Conservation (phyloP, 2,113 vertebrate species). For the Eleginops maclovinus region DNA sequence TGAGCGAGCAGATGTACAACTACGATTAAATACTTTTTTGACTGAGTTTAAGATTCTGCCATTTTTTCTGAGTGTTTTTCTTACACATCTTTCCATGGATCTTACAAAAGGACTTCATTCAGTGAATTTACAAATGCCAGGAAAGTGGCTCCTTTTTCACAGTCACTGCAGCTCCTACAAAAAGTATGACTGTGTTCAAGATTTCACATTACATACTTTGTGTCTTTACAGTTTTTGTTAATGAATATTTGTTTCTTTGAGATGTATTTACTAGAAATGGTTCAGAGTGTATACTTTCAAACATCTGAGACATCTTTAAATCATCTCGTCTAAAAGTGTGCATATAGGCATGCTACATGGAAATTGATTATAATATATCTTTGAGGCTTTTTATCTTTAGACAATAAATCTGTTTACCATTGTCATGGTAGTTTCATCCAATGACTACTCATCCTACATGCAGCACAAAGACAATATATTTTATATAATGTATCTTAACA, state of each 20-base stretch:
- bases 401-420: background rate
- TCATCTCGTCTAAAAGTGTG: background rate
- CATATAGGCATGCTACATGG: background rate
- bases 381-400: background rate
- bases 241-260: background rate
- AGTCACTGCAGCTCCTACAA: conserved; percentile 11
- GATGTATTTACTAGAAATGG: background rate
- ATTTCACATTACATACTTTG: background rate
- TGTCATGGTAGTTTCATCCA: background rate
- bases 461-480: conserved; percentile 2
- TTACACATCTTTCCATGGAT: too few relatives aligned
- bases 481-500: conserved; percentile 22
- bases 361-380: background rate
- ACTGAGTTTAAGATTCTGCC: background rate
- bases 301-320: background rate
- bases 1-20: background rate
- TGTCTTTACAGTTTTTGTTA: background rate
- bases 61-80: too few relatives aligned
- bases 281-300: background rate
- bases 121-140: conserved; percentile 2
- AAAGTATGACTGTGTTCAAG: background rate
- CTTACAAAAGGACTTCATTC: background rate
- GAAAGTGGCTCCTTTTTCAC: conserved; percentile 18
- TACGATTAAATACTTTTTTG: background rate
- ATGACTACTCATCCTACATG: conserved; percentile 20